Base-by-base conservation (phyloP, 2,797 vertebrate genomes). In the Lindbergichthys nudifrons region DNA sequence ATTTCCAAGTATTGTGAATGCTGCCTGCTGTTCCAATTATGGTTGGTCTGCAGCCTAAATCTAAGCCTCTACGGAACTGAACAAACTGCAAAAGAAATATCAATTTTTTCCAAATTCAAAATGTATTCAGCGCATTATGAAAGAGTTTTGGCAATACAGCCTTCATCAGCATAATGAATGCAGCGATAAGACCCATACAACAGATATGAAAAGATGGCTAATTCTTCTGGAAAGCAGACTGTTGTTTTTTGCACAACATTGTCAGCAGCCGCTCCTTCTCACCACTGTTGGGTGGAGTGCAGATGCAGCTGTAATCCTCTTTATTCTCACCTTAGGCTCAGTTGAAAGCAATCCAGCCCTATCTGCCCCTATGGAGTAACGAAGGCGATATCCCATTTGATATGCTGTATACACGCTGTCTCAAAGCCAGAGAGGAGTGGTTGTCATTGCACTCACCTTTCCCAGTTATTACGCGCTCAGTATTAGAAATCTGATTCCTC, bases 401-500 rank as follows among this genome's bases (percentile, higher is more conserved):
- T 76, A 76, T 32, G 53, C 73, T 57, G 80, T 59, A 66, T 64
- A 83, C 75, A 64, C 11, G 56, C 67, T 58, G 68, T 81, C 65
- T 70, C 23, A 0, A 7, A 2, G 80, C 71, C 80, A 67, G 54
- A 62, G 67, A 86, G 83, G 88, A 79, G 83, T 61, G 86, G 77
- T 16, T 90, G 88, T 92, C 92, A 89, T 90, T 90, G 89, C 76
- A 39, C 69, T 92, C 91, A 92, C 91, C 89, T 90, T 87, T 80
- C 75, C 68, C 51, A 66, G 68, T 81, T 81, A 87, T 89, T 82
- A 90, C 82, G 88, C 62, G 81, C 80, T 89, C 79, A 45, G 73
- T 57, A 81, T 72, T 48, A 68, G 53, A 75, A 84, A 82, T 82
- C 75, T 63, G 46, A 84, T 79, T 86, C 74, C 70, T 87, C 64